Base-by-base conservation (phyloP, 2,888 invertebrate genomes). In the Cataglyphis livida region DNA sequence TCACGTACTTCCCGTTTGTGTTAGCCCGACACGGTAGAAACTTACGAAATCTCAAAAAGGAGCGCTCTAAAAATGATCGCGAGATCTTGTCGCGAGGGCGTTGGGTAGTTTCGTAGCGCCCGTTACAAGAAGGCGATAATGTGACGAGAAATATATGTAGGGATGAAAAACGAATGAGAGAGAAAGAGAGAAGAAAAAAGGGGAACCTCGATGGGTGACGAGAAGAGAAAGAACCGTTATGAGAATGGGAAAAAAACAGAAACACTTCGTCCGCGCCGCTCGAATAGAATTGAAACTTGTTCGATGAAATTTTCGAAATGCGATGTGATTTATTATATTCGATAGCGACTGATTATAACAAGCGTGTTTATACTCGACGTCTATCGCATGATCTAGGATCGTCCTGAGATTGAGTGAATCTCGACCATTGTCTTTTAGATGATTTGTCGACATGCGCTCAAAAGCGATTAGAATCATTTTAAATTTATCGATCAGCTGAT, bases 261-360 rank as follows among this genome's bases (percentile, higher is more conserved):
- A 79, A 89, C 84, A 92, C 90, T 92, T 92, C 91, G 92, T 92
- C 92, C 93, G 90, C 90, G 91, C 90, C 90, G 88, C 91, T 93
- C 91, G 88, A 83, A 85, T 41, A 91, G 94, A 94, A 94, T 94
- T 93, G 94, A 94, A 94, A 93, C 94, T 94, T 94, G 94, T 94
- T 94, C 94, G 94, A 94, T 94, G 89, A 88, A 88, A 65, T 70
- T 84, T 88, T 82, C 85, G 85, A 74, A 82, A 87, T 73, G 84
- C 79, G 85, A 89, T 88, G 82, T 84, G 85, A 89, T 90, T 91
- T 87, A 90, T 88, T 89, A 87, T 87, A 91, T 88, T 89, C 86
- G 88, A 83, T 85, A 86, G 87, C 84, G 70, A 88, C 83, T 85
- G 85, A 87, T 86, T 88, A 89, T 83, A 79, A 71, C 54, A 86